phyloP scores from a whole-genome alignment of 2,113 vertebrate species.

The Brachypodius melanocephalos region DNA sequence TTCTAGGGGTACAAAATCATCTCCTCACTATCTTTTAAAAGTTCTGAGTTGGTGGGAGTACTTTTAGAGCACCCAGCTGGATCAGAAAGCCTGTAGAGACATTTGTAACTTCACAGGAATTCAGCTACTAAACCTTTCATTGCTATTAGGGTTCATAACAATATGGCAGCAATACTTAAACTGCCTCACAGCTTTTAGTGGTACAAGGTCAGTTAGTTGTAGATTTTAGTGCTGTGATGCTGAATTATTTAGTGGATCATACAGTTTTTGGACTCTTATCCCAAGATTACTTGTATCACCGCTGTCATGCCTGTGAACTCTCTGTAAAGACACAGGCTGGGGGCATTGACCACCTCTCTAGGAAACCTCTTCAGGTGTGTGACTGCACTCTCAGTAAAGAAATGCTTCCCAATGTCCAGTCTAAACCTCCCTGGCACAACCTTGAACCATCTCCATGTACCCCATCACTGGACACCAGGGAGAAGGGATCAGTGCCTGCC shows the following conservation, averaged over 20 bases:
- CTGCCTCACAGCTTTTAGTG: not conserved
- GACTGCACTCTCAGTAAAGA: fast-evolving
- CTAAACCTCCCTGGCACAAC: not conserved
- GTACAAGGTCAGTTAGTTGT: not conserved
- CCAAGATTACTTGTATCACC: not conserved
- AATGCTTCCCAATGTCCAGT: not conserved
- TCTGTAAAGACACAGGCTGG: not conserved
- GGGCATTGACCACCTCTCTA: fast-evolving
- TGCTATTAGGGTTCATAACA: not conserved
- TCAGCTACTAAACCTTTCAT: not conserved
- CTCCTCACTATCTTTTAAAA: not conserved
- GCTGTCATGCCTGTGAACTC: not conserved
- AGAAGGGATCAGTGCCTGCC: not conserved
- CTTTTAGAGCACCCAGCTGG: not conserved
- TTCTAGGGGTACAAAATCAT: not conserved
- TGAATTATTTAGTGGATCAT: not conserved
- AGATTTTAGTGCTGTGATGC: not conserved
- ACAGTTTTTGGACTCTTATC: not conserved
- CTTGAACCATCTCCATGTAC: not conserved
- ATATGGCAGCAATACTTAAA: not conserved
- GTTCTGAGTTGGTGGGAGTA: not conserved
- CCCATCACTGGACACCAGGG: not conserved
- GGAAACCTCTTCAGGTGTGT: not conserved
- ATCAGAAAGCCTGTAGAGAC: not conserved
- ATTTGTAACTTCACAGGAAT: not conserved